Percentiles rank a stretch among this genome's conserved stretches.
phyloP scores from a whole-genome alignment of 1,140 invertebrate species.

The Berghia stephanieae region DNA sequence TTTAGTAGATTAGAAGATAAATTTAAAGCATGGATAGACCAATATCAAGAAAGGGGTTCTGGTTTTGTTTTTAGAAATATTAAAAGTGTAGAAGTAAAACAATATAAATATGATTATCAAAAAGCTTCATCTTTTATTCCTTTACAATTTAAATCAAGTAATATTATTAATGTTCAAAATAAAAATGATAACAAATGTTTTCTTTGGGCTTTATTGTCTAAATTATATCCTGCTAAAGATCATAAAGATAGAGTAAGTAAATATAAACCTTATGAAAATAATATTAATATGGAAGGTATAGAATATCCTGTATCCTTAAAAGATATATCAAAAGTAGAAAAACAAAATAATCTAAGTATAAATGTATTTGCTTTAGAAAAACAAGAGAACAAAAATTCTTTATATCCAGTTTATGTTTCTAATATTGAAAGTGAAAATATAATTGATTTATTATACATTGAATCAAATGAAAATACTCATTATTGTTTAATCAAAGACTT shows the following conservation, averaged over 20 bases:
- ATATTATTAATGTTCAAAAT: conserved; percentile 39
- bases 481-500: conserved; percentile 13
- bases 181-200: conserved; percentile 32
- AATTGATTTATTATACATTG: conserved; percentile 9
- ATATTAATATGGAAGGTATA: no score
- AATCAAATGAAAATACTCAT: neutral
- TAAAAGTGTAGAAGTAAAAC: no score
- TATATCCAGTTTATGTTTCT: conserved; percentile 27
- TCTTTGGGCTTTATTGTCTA: neutral
- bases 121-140: no score
- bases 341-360: conserved; percentile 14
- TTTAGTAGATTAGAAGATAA: no score
- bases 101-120: no score
- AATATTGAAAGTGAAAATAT: conserved; percentile 16
- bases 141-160: no score
- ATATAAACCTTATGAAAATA: conserved; percentile 36
- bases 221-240: neutral
- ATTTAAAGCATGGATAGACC: no score
- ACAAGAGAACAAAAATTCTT: neutral
- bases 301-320: conserved; percentile 11
- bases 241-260: conserved; percentile 12
- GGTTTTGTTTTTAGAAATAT: no score
- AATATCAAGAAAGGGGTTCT: no score
- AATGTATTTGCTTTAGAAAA: conserved; percentile 14
- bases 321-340: conserved; percentile 14